These are phyloP conservation scores for Bufo gargarizans DNA, from an alignment of 2,113 vertebrate species.

Conservation along the genomic window DNA sequence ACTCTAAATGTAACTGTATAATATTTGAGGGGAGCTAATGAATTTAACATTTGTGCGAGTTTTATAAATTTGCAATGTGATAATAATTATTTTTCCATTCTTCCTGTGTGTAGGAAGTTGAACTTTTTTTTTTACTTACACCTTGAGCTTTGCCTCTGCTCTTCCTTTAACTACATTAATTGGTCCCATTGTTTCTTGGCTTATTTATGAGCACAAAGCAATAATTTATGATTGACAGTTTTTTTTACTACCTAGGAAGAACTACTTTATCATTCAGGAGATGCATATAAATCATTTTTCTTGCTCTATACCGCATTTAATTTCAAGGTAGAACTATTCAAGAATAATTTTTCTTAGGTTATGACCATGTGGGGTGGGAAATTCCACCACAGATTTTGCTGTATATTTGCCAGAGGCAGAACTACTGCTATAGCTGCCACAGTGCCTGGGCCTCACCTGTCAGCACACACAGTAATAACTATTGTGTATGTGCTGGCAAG, in stretches of 20 bases:
- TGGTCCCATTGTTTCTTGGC: constrained; percentile 1
- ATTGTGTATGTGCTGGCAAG: too few relatives aligned
- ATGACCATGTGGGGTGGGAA: too few relatives aligned
- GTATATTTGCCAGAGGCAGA: too few relatives aligned
- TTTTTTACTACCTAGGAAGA: not conserved
- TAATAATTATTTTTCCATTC: not conserved
- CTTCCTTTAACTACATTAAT: not conserved
- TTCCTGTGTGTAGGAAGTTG: not conserved
- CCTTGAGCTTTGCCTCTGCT: not conserved
- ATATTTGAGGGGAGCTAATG: not conserved
- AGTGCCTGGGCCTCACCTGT: too few relatives aligned
- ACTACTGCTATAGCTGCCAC: too few relatives aligned
- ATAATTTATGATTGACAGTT: constrained; percentile 7
- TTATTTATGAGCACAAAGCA: constrained; percentile 9
- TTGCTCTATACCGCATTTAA: not conserved
- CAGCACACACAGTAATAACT: too few relatives aligned
- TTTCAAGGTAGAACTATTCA: not conserved
- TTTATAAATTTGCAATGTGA: not conserved
- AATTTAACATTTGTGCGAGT: not conserved
- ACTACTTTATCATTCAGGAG: not conserved
- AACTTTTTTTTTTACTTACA: constrained; percentile 15
- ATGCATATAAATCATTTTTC: not conserved
- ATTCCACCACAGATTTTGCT: too few relatives aligned
- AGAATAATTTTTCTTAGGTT: too few relatives aligned
- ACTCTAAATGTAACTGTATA: not conserved